Percentiles rank a stretch among this genome's conserved stretches.
phyloP scores from a whole-genome alignment of 53 echinoderm and acorn worm species.

The Crossaster papposus region DNA sequence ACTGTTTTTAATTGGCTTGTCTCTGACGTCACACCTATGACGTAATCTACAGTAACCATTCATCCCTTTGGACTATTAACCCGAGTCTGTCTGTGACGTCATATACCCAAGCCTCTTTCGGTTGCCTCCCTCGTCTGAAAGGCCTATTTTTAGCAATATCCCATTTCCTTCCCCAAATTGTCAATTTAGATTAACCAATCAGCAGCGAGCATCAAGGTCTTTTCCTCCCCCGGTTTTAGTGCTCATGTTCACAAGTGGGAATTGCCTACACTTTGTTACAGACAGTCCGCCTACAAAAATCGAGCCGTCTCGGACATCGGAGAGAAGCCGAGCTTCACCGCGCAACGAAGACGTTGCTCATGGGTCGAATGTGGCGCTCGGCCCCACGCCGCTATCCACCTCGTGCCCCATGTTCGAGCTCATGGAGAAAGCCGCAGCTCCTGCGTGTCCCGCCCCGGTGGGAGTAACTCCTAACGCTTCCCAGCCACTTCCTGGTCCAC shows the following conservation, averaged over 20 bases:
- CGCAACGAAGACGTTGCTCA: not conserved
- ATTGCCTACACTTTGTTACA: not conserved
- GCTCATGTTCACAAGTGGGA: not conserved
- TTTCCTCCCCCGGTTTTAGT: too few relatives aligned
- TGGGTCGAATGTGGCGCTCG: not conserved
- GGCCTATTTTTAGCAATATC: too few relatives aligned
- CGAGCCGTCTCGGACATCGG: not conserved
- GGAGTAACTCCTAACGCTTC: not conserved
- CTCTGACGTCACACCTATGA: too few relatives aligned
- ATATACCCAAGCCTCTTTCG: too few relatives aligned
- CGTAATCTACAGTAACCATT: too few relatives aligned
- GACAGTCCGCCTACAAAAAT: not conserved
- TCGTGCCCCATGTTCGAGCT: not conserved
- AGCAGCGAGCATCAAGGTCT: too few relatives aligned
- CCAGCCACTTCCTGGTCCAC: not conserved
- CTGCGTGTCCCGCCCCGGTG: not conserved
- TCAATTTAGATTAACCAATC: too few relatives aligned
- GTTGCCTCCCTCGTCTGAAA: too few relatives aligned
- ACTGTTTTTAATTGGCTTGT: too few relatives aligned
- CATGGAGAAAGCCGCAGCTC: not conserved
- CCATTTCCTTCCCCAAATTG: too few relatives aligned
- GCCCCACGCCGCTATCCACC: not conserved
- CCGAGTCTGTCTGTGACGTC: too few relatives aligned
- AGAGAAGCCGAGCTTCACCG: not conserved
- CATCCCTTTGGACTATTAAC: too few relatives aligned